Evolutionary conservation across 2,888 invertebrate genomes (phyloP).

Genomic region (Omphaloscelis lunosa): DNA sequence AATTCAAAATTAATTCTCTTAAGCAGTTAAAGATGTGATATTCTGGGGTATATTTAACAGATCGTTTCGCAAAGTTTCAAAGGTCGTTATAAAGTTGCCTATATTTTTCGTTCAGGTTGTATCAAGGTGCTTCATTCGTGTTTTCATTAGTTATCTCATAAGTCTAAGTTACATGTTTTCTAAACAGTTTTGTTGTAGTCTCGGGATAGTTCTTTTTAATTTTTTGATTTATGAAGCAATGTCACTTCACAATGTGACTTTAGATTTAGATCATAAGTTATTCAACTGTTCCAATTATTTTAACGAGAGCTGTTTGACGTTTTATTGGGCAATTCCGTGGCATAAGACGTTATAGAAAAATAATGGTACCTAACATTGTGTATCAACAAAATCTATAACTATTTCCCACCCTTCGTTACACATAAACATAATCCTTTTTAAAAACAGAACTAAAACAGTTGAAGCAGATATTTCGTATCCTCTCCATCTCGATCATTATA

Average conservation of each 20-base stretch:
- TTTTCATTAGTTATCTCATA: neutral
- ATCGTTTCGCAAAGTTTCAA: neutral
- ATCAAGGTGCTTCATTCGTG: neutral
- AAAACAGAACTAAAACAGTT: slow-evolving; percentile 23
- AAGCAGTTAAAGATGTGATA: neutral
- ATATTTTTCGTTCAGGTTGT: neutral
- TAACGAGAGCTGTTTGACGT: neutral
- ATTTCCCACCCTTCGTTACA: neutral
- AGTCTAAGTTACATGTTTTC: neutral
- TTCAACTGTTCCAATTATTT: neutral
- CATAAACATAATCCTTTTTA: slow-evolving; percentile 22
- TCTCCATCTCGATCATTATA: slow-evolving; percentile 48
- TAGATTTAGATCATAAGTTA: neutral
- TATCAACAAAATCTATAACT: neutral
- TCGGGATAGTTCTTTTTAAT: neutral
- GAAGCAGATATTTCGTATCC: slow-evolving; percentile 33
- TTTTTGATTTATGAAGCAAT: neutral
- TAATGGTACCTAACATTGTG: neutral
- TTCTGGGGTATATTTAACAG: neutral
- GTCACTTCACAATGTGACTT: neutral
- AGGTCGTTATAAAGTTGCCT: neutral
- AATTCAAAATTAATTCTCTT: slow-evolving; percentile 20
- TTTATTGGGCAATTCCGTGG: neutral
- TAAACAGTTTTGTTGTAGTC: neutral
- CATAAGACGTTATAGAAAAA: neutral